Evolutionary conservation across 2,888 invertebrate genomes (phyloP).

Genomic region (Torymus texanus): DNA sequence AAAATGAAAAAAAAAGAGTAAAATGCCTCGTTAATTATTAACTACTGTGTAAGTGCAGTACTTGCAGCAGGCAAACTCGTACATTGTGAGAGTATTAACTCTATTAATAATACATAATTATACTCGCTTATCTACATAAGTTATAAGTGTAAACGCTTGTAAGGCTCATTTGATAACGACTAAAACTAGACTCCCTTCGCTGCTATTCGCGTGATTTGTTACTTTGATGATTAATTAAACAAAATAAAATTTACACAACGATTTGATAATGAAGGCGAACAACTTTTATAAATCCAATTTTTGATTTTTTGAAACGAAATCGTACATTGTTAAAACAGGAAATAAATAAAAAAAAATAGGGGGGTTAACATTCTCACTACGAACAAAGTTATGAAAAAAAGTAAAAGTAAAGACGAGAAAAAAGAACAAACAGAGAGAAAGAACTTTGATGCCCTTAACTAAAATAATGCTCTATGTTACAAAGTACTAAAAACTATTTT

Average conservation of each 20-base stretch:
- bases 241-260: too few relatives aligned
- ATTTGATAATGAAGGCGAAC: too few relatives aligned
- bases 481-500: constrained; percentile 75
- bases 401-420: constrained; percentile 44
- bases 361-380: constrained; percentile 24
- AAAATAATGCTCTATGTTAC: constrained; percentile 74
- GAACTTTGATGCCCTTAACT: constrained; percentile 72
- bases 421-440: constrained; percentile 41
- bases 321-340: constrained; percentile 22
- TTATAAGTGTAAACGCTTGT: constrained; percentile 63
- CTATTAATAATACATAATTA: constrained; percentile 54
- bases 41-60: constrained; percentile 49
- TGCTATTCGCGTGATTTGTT: constrained; percentile 26
- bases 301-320: background rate
- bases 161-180: constrained; percentile 71
- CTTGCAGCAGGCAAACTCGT: constrained; percentile 48
- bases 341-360: background rate
- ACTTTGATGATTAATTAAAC: constrained; percentile 9
- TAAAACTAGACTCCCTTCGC: constrained; percentile 58
- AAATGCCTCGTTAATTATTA: constrained; percentile 65
- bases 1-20: constrained; percentile 47
- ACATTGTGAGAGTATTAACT: constrained; percentile 44
- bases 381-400: constrained; percentile 20
- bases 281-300: too few relatives aligned
- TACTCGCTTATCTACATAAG: constrained; percentile 59